Evolutionary conservation across 1,140 invertebrate genomes (phyloP), one percentile per base, ranked within the genome.

Genomic region (Eupeodes corollae): DNA sequence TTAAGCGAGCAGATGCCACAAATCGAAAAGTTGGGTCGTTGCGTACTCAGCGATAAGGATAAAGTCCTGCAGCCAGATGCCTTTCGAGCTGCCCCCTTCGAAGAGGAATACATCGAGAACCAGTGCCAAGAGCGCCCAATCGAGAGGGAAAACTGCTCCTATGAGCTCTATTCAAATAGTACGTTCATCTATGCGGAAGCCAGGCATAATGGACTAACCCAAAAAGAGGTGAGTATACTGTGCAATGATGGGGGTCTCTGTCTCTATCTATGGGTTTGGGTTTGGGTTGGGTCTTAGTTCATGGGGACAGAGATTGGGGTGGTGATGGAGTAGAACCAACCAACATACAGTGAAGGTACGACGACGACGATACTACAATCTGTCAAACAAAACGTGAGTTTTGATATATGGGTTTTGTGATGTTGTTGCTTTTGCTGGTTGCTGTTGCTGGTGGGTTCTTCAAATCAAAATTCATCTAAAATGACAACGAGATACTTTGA

Each of bases 91-190:
- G 76, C 77, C 6, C 76, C 75, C 49, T 76, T 73, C 48, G 73
- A 78, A 44, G 78, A 77, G 26, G 73, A 79, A 52, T 82, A 82
- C 52, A 73, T 80, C 46, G 79, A 80, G 56, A 79, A 79, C 62
- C 77, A 79, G 55, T 80, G 79, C 53, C 55, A 70, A 12, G 70
- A 61, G 21, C 53, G 60, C 26, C 39, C 54, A 14, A 52, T 58
- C 8, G 60, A 64, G 44, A 61, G 47, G 30, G 61, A 65, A 55
- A 59, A 54, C 42, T 67, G 64, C 47, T 61, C 63, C 34, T 67
- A 67, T 38, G 64, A 67, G 48, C 46, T 65, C 38, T 67, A 67
- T 42, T 56, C 60, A 44, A 66, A 67, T 49, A 67, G 63, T 55
- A 64, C 58, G 38, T 67, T 67, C 48, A 55, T 61, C 48, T 67